Evolutionary conservation across 2,113 vertebrate species (phyloP), one percentile per base, ranked within the genome.

Genomic region (Serilophus lunatus): DNA sequence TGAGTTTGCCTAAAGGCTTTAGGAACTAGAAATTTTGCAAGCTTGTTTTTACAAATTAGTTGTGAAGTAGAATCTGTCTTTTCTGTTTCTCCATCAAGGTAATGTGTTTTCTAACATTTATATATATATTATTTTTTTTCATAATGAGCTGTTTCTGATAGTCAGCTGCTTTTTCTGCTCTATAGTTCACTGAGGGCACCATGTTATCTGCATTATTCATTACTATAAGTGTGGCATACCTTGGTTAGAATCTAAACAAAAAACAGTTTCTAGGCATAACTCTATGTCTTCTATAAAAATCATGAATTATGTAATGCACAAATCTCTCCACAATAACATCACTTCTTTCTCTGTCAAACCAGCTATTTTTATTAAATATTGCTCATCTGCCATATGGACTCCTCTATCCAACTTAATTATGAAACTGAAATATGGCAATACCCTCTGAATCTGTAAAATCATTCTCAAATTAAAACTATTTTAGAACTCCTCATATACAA

Each of bases 251-350:
- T 85, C 77, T 95, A 96, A 96, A 98, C 75, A 97, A 92, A 96
- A 97, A 95, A 49, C 76, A 69, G 56, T 95, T 97, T 95, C 95
- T 86, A 96, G 88, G 88, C 96, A 92, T 96, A 97, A 96, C 74
- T 80, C 64, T 93, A 85, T 74, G 57, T 72, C 76, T 95, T 93
- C 90, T 81, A 78, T 95, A 96, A 96, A 96, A 96, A 95, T 96
- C 88, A 98, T 97, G 96, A 98, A 98, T 98, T 98, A 97, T 97
- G 96, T 96, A 98, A 96, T 88, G 86, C 93, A 86, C 61, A 94
- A 86, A 95, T 97, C 82, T 96, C 85, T 95, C 77, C 74, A 93
- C 91, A 95, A 81, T 93, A 97, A 82, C 68, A 95, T 90, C 61
- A 82, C 56, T 77, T 88, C 35, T 90, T 89, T 93, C 87, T 78